phyloP scores from a whole-genome alignment of 2,113 vertebrate species.

The Talpa occidentalis region DNA sequence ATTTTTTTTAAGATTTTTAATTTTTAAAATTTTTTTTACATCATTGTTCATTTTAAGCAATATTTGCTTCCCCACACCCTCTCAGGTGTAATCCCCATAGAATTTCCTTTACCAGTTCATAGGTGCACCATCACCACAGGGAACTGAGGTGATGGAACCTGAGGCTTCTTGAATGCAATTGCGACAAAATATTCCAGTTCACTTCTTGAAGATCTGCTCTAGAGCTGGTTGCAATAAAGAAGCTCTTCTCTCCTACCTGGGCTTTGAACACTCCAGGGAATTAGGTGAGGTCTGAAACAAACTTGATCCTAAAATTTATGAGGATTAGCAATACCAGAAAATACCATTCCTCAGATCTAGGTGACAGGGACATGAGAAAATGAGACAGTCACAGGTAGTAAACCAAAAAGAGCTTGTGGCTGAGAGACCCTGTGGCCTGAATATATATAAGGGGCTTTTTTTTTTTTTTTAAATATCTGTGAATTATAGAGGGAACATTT shows the following conservation, averaged over 20 bases:
- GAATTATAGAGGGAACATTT: not conserved
- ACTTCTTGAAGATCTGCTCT: not conserved
- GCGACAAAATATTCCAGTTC: not conserved
- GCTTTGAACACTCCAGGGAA: not conserved
- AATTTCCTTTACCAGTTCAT: too few relatives aligned
- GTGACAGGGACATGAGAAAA: constrained; percentile 26
- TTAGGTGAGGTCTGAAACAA: not conserved
- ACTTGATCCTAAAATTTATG: not conserved
- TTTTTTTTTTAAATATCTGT: not conserved
- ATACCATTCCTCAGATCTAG: not conserved
- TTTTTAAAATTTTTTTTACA: too few relatives aligned
- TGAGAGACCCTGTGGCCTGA: not conserved
- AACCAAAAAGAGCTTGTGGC: not conserved
- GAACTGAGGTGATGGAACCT: too few relatives aligned
- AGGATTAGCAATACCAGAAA: not conserved
- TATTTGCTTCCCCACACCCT: too few relatives aligned
- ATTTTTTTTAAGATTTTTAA: too few relatives aligned
- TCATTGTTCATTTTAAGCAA: too few relatives aligned
- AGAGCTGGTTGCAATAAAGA: not conserved
- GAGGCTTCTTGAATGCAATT: not conserved
- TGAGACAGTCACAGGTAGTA: not conserved
- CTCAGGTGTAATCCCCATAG: too few relatives aligned
- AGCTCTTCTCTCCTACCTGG: not conserved
- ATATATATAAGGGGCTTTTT: not conserved
- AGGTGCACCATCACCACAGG: too few relatives aligned